Conservation (phyloP, 2,113 vertebrate species). For the Austrofundulus limnaeus region DNA sequence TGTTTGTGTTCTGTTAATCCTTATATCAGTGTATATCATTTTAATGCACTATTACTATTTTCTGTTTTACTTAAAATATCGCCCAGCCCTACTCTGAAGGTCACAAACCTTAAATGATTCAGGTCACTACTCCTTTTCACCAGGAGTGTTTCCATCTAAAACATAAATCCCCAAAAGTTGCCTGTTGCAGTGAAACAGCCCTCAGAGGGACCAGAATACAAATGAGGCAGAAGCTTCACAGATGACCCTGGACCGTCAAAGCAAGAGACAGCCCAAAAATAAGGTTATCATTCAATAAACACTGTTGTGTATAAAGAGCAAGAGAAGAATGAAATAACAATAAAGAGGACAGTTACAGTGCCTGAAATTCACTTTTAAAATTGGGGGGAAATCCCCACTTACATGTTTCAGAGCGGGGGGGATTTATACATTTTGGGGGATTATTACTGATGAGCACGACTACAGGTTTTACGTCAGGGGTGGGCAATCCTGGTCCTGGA, state of each 20-base stretch:
- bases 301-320: constrained; percentile 46
- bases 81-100: too few species aligned
- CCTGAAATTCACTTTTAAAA: too few species aligned
- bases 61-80: too few species aligned
- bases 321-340: constrained; percentile 9
- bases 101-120: neutral
- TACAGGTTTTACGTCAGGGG: too few species aligned
- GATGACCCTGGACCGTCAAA: constrained; percentile 51
- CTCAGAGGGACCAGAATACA: constrained; percentile 41
- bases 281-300: constrained; percentile 41
- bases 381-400: too few species aligned
- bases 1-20: too few species aligned
- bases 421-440: too few species aligned
- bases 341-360: constrained; percentile 44
- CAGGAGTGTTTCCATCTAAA: neutral
- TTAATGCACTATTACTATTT: too few species aligned
- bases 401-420: too few species aligned
- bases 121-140: neutral
- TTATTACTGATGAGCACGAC: too few species aligned
- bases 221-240: constrained; percentile 41
- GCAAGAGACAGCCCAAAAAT: constrained; percentile 44
- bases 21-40: too few species aligned
- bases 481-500: too few species aligned
- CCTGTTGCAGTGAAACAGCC: constrained; percentile 41
- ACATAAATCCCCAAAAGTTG: constrained; percentile 34